Evolutionary conservation across 1,140 invertebrate species (phyloP), one percentile per base, ranked within the genome.

Genomic region (Euura saliciscinereae): DNA sequence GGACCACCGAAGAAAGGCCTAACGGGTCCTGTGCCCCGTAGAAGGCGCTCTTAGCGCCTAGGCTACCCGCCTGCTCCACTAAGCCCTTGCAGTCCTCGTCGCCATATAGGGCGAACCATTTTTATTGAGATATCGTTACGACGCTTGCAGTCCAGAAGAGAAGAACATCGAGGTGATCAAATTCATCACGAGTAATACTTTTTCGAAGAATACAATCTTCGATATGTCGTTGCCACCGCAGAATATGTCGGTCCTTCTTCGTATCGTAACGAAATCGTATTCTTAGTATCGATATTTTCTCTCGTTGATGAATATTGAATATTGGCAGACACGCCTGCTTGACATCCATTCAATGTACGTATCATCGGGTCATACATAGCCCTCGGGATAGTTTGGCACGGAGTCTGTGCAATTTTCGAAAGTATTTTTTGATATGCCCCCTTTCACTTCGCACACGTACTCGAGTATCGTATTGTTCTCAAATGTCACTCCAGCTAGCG

Each of bases 321-420:
- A 59, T 59, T n/a, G 51, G 51, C 51, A 59, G 13, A 59, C 51
- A 59, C 10, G 51, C 6, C 51, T 59, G 51, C 3, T 11, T 28
- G 28, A 28, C 28, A 28, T 28, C 28, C 28, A 28, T 28, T 28
- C 28, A 28, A 28, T 28, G 28, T 28, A 28, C 28, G 28, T 28
- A 28, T 28, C 28, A 28, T 28, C 28, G 28, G 28, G 28, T 28
- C 28, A 28, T 28, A 28, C 28, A 28, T 28, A 0, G 28, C 28
- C 28, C 28, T 28, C 28, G 28, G 28, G 28, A 28, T 28, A 28
- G 28, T 28, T 28, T 28, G 28, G 28, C 28, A 11, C 51, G 5
- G 51, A 6, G 51, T 3, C 51, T 59, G 51, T 59, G 28, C 69
- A 44, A 75, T 75, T 78, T 78, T 79, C 70, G 73, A 78, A 79